These are phyloP conservation scores for Drosophila tani DNA, from an alignment of 1,140 invertebrate species.

Conservation along the genomic window DNA sequence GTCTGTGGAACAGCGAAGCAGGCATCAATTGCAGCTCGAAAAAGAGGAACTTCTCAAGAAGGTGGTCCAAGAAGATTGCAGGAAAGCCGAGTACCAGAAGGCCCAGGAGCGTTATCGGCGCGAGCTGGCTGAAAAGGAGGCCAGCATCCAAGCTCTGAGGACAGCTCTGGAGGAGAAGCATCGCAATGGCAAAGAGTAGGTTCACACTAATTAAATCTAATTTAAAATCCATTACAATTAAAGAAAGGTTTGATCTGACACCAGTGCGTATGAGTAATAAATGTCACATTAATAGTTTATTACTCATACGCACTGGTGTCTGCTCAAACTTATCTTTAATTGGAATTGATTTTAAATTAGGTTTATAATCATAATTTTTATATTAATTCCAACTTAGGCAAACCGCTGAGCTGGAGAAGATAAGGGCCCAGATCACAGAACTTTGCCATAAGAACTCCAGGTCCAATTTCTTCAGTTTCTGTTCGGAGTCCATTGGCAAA, in stretches of 20 bases:
- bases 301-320: neutral
- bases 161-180: conserved; percentile 10
- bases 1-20: conserved; percentile 31
- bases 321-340: neutral
- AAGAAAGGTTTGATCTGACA: too few species aligned
- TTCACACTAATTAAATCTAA: neutral
- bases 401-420: neutral
- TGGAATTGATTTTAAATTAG: neutral
- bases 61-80: conserved; percentile 8
- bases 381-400: neutral
- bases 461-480: neutral
- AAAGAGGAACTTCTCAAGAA: conserved; percentile 41
- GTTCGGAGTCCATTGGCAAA: neutral
- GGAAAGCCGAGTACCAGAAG: neutral
- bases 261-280: too few species aligned
- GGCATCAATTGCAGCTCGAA: conserved; percentile 22
- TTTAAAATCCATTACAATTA: too few species aligned
- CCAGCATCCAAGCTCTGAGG: conserved; percentile 1
- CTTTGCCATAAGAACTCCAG: neutral
- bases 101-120: conserved; percentile 1
- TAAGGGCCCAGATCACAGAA: neutral
- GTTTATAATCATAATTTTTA: neutral
- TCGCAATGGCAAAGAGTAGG: conserved; percentile 1
- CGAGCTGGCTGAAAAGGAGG: conserved; percentile 29
- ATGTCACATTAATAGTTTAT: neutral